Base-by-base conservation (phyloP, 2,113 vertebrate species). In the Paedocypris sp. region DNA sequence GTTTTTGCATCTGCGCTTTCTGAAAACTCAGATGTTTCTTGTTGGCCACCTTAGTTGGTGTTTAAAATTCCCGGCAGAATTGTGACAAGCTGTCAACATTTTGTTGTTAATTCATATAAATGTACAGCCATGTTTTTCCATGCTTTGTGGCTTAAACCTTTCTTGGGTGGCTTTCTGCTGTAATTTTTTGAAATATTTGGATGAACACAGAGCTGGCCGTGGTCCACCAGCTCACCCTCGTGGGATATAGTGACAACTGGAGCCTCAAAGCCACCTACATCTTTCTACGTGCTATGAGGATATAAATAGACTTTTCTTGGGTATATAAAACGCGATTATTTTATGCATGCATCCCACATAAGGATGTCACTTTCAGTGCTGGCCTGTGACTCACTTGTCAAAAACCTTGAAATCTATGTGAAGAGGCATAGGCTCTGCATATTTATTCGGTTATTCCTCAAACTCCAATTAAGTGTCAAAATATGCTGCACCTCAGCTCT, bases 261-360 rank as follows among this genome's bases (percentile, higher is more conserved):
- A 58, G 42, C 48, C 56, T 53, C 32, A n/a, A 57, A 35, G 45
- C 47, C 22, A 61, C 41, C 29, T 23, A 46, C 48, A 42, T 39
- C 35, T 41, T 48, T 23, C 23, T 49, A 26, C 69, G 54, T 15
- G 29, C 57, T 45, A 36, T 23, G 50, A 12, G 15, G 45, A 66
- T 72, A 72, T 68, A 72, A 68, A 72, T 72, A 72, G 58, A 23
- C 29, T 16, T 23, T 46, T 57, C 51, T 46, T 2, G 42, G 35
- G 46, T 46, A 33, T 61, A 58, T 60, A 64, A 58, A 33, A 48
- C 38, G 45, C 54, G 50, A 57, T 47, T 68, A 47, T 62, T 68
- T 68, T 72, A 72, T 72, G 70, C 61, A 68, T 62, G 56, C 52
- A 45, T 54, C n/a, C 19, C 12, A 45, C 38, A 22, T 54, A 53